These are phyloP conservation scores for Drosophila parthenogenetica DNA, from an alignment of 2,888 invertebrate species.

Conservation along the genomic window DNA sequence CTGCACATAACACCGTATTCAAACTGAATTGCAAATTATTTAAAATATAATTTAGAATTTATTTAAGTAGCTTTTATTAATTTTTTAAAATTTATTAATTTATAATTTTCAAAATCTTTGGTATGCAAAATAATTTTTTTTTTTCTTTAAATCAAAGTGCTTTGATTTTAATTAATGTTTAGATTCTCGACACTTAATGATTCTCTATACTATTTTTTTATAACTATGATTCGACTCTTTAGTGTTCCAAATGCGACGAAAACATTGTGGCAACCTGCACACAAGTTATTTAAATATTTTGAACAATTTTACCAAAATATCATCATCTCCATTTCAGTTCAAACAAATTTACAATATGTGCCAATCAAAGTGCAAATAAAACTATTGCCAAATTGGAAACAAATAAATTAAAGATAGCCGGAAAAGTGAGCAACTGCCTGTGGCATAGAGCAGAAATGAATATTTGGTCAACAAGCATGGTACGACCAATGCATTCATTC, in stretches of 20 bases:
- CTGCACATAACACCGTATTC: too few relatives aligned
- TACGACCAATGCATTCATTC: constrained; percentile 63
- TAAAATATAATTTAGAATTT: too few relatives aligned
- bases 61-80: too few relatives aligned
- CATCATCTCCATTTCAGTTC: constrained; percentile 4
- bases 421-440: constrained; percentile 23
- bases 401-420: constrained; percentile 9
- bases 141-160: too few relatives aligned
- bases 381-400: constrained; percentile 26
- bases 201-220: too few relatives aligned
- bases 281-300: not conserved
- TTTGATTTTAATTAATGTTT: too few relatives aligned
- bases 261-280: constrained; percentile 1
- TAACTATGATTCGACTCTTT: not conserved
- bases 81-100: too few relatives aligned
- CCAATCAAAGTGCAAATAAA: constrained; percentile 50
- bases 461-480: constrained; percentile 53
- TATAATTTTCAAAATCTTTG: too few relatives aligned
- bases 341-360: constrained; percentile 37
- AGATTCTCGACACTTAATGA: too few relatives aligned
- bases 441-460: constrained; percentile 26
- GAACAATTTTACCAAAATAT: constrained; percentile 10
- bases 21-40: too few relatives aligned
- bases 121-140: too few relatives aligned
- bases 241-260: not conserved